Conservation (phyloP, 2,113 vertebrate species). For the Rhinoptilus africanus region DNA sequence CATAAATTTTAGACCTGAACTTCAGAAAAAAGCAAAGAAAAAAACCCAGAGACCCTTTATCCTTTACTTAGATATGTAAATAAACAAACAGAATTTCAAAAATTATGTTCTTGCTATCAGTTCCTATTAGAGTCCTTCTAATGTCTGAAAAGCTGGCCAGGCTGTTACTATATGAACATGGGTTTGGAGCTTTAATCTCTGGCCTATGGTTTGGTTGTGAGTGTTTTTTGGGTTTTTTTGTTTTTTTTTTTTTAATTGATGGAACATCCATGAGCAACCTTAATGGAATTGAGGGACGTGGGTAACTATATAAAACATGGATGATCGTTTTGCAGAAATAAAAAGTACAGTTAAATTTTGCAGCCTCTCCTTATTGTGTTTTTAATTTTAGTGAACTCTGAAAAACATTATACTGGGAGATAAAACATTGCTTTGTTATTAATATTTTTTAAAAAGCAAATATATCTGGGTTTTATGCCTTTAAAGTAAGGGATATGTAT, state of each 20-base stretch:
- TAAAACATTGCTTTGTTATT: not conserved
- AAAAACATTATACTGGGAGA: not conserved
- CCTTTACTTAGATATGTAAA: not conserved
- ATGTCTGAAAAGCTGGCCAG: not conserved
- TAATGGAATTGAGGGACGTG: not conserved
- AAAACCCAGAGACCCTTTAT: accelerated
- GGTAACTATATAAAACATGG: not conserved
- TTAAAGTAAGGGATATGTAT: not conserved
- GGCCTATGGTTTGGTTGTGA: not conserved
- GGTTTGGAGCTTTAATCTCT: not conserved
- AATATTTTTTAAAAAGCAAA: not conserved
- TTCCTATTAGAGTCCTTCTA: not conserved
- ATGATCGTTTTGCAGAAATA: not conserved
- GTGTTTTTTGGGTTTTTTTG: not conserved
- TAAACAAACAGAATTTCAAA: not conserved
- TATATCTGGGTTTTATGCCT: not conserved
- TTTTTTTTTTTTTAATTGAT: not conserved
- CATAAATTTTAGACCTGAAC: not conserved
- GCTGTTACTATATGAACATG: not conserved
- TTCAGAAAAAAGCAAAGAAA: not conserved
- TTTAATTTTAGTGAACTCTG: not conserved
- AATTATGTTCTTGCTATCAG: not conserved
- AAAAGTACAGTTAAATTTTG: not conserved
- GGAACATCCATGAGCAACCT: not conserved
- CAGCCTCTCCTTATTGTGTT: not conserved